A percentile compares a stretch with the other conserved stretches of the same genome.
phyloP scores from a whole-genome alignment of 1,140 invertebrate species.

The Leptopilina clavipes region DNA sequence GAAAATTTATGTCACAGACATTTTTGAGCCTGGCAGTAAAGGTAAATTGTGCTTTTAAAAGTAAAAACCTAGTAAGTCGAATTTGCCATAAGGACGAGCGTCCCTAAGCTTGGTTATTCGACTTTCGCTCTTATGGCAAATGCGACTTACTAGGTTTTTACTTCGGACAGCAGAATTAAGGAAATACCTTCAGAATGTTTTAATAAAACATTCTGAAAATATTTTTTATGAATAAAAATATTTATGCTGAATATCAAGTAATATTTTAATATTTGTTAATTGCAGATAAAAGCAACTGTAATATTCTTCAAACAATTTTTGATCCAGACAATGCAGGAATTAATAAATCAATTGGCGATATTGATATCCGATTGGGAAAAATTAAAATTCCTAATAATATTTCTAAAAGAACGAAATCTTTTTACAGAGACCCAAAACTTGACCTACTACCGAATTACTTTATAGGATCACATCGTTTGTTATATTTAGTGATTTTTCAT shows the following conservation, averaged over 20 bases:
- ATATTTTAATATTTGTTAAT: not conserved
- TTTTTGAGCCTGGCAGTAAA: slow-evolving; percentile 83
- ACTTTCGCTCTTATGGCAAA: no score
- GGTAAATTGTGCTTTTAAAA: no score
- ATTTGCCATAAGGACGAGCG: no score
- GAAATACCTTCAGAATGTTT: no score
- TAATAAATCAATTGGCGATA: slow-evolving; percentile 85
- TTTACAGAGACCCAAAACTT: slow-evolving; percentile 81
- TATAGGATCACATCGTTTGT: slow-evolving; percentile 81
- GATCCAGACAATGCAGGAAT: slow-evolving; percentile 85
- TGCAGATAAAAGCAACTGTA: slow-evolving; percentile 81
- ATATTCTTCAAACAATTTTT: slow-evolving; percentile 89
- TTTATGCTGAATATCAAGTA: not conserved
- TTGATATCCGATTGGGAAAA: slow-evolving; percentile 85
- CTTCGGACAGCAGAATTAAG: no score
- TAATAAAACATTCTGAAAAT: no score
- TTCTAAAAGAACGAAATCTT: slow-evolving; percentile 74
- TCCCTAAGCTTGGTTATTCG: no score
- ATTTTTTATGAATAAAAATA: no score
- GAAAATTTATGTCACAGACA: slow-evolving; percentile 93
- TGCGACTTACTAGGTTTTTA: no score
- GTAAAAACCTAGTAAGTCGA: no score
- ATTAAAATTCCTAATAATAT: slow-evolving; percentile 81
- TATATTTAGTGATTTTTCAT: slow-evolving; percentile 92
- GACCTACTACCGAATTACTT: slow-evolving; percentile 81